These are phyloP conservation scores for Chloropsis hardwickii DNA, from an alignment of 2,113 vertebrate species.

Conservation along the genomic window DNA sequence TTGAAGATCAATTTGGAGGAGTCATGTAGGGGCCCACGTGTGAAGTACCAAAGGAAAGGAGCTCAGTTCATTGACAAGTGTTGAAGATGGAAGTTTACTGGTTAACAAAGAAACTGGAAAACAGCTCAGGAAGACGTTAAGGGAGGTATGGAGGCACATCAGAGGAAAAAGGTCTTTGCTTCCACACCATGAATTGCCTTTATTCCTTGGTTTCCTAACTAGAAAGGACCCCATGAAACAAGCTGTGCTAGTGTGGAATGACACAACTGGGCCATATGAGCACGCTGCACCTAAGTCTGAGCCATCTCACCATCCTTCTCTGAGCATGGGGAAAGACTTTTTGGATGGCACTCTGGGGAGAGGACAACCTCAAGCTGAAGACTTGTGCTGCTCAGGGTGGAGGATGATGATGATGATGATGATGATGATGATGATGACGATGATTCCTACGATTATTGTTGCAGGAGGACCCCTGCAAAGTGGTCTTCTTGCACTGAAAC, in stretches of 20 bases:
- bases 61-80: neutral
- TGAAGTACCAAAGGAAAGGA: neutral
- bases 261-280: neutral
- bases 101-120: neutral
- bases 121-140: neutral
- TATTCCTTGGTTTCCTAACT: neutral
- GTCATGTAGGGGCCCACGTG: accelerated
- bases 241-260: neutral
- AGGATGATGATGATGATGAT: neutral
- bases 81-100: neutral
- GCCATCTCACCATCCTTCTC: neutral
- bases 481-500: neutral
- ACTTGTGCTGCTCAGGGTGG: neutral
- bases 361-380: neutral
- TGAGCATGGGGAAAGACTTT: neutral
- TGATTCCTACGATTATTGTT: neutral
- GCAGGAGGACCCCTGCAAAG: neutral
- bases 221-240: neutral
- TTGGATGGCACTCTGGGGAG: neutral
- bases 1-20: neutral
- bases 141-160: neutral
- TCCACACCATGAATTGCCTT: neutral
- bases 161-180: neutral
- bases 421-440: neutral
- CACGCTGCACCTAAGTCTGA: neutral